A percentile compares a stretch with the other conserved stretches of the same genome.
phyloP scores from a whole-genome alignment of 2,797 vertebrate species.

The Catamblyrhynchus diadema region DNA sequence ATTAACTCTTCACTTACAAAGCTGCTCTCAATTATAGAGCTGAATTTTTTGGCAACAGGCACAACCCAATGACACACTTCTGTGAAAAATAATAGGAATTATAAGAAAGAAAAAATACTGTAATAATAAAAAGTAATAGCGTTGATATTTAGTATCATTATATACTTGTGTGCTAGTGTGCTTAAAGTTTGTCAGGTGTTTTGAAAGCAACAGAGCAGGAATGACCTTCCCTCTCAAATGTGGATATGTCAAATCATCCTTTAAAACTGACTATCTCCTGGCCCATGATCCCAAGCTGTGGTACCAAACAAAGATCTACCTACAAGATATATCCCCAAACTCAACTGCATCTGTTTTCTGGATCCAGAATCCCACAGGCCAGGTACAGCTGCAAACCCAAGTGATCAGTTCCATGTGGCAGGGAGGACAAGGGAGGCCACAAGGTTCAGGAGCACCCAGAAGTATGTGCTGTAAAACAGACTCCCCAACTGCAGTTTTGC shows the following conservation, averaged over 20 bases:
- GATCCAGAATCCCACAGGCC: not conserved
- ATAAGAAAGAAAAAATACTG: not conserved
- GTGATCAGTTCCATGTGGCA: fast-evolving
- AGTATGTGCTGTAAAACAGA: not conserved
- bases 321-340: not conserved
- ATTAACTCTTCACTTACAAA: not conserved
- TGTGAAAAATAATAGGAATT: not conserved
- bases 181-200: not conserved
- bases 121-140: not conserved
- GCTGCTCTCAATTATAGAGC: not conserved
- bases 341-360: not conserved
- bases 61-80: not conserved
- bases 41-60: not conserved
- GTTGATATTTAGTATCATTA: not conserved
- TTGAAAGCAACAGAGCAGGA: not conserved
- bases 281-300: not conserved
- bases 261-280: not conserved
- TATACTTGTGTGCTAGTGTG: not conserved
- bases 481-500: not conserved
- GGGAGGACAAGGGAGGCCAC: not conserved
- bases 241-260: not conserved
- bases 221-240: not conserved
- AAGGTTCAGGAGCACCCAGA: not conserved
- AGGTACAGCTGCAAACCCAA: not conserved
- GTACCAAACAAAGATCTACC: not conserved